Evolutionary conservation across 1,140 invertebrate genomes (phyloP).

Genomic region (Zaprionus tsacasi): DNA sequence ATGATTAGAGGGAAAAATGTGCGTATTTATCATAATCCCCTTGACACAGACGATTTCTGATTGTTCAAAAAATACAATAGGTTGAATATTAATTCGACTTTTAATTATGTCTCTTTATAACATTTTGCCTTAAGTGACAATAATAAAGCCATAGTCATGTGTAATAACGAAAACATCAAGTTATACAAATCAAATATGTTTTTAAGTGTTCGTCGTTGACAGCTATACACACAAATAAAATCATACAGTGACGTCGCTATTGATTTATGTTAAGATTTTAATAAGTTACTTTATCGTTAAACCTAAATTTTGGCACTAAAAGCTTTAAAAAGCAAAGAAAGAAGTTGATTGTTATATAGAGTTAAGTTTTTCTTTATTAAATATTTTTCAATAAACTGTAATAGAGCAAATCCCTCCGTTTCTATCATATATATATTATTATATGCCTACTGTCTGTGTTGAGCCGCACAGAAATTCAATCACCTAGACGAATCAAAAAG

Average conservation of each 20-base stretch:
- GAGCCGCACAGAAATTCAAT: too few relatives aligned
- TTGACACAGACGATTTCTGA: conserved; percentile 46
- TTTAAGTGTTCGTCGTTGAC: background rate
- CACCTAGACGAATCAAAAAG: background rate
- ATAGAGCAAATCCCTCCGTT: background rate
- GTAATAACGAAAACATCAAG: background rate
- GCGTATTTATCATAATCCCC: conserved; percentile 72
- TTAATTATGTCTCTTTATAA: conserved; percentile 24
- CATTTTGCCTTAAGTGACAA: conserved; percentile 56
- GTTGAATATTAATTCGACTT: background rate
- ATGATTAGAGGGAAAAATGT: conserved; percentile 59
- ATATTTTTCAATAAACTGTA: background rate
- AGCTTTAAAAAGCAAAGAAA: background rate
- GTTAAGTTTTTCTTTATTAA: background rate
- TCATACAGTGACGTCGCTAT: background rate
- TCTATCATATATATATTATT: too few relatives aligned
- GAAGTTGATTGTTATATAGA: background rate
- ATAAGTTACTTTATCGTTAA: background rate
- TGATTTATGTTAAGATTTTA: background rate
- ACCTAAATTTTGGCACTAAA: background rate
- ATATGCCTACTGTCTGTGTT: too few relatives aligned
- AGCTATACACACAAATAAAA: background rate
- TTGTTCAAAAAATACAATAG: background rate
- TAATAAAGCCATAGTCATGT: conserved; percentile 41
- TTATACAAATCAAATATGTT: background rate